These are phyloP conservation scores for Turritopsis dohrnii DNA, from an alignment of 30 jellyfish, hydroid and myxozoan species.

Conservation along the genomic window DNA sequence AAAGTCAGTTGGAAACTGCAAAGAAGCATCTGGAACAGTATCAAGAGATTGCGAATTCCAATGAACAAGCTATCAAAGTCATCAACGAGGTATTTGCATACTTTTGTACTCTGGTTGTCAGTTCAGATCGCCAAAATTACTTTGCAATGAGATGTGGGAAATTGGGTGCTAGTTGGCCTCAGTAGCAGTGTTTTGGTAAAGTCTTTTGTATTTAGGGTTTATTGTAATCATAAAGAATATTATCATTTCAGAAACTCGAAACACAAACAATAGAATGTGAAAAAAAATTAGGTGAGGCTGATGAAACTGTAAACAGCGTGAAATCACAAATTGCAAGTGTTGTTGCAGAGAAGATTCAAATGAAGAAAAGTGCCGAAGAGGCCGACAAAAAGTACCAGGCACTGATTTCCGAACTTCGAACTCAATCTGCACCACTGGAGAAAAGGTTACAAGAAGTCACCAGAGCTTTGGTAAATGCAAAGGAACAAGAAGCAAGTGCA, in stretches of 20 bases:
- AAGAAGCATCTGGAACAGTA: slow-evolving; percentile 78
- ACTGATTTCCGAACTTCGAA: slow-evolving; percentile 35
- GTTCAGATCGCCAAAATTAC: background rate
- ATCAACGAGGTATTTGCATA: slow-evolving; percentile 26
- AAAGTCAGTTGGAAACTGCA: slow-evolving; percentile 48
- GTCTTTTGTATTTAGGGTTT: background rate
- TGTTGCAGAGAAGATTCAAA: slow-evolving; percentile 37
- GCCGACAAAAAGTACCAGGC: slow-evolving; percentile 43
- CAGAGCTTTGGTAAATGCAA: slow-evolving; percentile 42
- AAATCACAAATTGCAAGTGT: slow-evolving; percentile 34
- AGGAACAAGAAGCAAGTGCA: slow-evolving; percentile 63
- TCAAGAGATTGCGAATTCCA: slow-evolving; percentile 73
- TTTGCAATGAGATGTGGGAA: background rate
- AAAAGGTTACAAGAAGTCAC: slow-evolving; percentile 42
- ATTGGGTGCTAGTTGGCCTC: too few relatives aligned
- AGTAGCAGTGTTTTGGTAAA: background rate
- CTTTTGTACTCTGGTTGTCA: background rate
- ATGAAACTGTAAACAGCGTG: slow-evolving; percentile 15
- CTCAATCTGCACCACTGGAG: slow-evolving; percentile 46
- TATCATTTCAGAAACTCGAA: background rate
- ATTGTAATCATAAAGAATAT: background rate
- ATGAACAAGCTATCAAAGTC: slow-evolving; percentile 73
- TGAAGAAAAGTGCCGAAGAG: slow-evolving; percentile 37
- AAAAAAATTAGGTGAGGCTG: slow-evolving; percentile 19
- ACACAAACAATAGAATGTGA: slow-evolving; percentile 19